A percentile compares a stretch with the other conserved stretches of the same genome.
phyloP scores from a whole-genome alignment of 2,113 vertebrate species.

The Clinocottus analis region DNA sequence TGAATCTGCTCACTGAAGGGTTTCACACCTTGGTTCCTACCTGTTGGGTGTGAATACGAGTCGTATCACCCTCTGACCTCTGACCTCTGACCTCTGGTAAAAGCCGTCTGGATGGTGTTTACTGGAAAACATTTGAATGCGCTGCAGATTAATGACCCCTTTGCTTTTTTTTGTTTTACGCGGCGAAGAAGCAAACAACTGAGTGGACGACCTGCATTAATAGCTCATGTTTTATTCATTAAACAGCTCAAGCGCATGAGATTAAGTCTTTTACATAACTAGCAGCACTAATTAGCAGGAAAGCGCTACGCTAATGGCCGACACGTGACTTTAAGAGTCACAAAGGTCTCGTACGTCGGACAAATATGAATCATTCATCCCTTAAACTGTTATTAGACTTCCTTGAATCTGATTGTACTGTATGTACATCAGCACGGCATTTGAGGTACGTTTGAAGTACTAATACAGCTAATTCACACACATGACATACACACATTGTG shows the following conservation, averaged over 20 bases:
- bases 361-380: too few species aligned
- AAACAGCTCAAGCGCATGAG: neutral
- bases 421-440: too few species aligned
- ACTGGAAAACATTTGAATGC: neutral
- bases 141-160: neutral
- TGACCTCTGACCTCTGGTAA: conserved; percentile 18
- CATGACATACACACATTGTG: neutral
- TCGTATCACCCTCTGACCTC: neutral
- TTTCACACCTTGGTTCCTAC: too few species aligned
- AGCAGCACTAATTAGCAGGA: conserved; percentile 11
- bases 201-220: neutral
- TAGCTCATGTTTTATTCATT: conserved; percentile 55
- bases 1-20: too few species aligned
- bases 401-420: too few species aligned
- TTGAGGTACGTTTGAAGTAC: too few species aligned
- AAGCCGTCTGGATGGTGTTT: conserved; percentile 19
- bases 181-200: neutral
- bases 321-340: neutral
- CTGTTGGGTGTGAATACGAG: too few species aligned
- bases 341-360: too few species aligned
- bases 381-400: too few species aligned
- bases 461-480: neutral
- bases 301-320: neutral
- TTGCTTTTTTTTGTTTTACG: neutral
- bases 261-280: conserved; percentile 15